These are phyloP conservation scores for Carettochelys insculpta DNA, from an alignment of 2,113 vertebrate species.

Conservation along the genomic window DNA sequence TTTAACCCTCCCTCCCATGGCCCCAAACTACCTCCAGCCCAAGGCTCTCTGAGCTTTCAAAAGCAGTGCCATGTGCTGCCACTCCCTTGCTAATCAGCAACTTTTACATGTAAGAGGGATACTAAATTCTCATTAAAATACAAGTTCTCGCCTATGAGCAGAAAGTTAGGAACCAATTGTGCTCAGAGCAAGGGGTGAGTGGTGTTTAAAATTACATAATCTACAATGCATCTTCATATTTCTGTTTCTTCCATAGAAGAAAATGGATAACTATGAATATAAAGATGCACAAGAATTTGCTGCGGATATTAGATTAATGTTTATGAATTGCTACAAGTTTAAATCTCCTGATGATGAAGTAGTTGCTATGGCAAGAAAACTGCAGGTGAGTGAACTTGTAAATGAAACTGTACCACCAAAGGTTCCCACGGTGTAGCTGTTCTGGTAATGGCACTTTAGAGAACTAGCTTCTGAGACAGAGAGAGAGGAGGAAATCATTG, in stretches of 20 bases:
- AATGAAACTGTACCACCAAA: not conserved
- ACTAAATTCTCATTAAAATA: too few species aligned
- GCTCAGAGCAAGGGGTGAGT: too few species aligned
- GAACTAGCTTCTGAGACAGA: not conserved
- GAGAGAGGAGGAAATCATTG: not conserved
- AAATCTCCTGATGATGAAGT: slow-evolving; percentile 87
- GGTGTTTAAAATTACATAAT: not conserved
- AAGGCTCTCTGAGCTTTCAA: too few species aligned
- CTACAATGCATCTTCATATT: not conserved
- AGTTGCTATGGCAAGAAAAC: slow-evolving; percentile 87
- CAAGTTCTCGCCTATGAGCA: too few species aligned
- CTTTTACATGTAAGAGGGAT: too few species aligned
- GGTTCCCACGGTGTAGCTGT: not conserved
- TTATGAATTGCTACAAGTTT: slow-evolving; percentile 89
- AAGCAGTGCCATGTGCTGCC: too few species aligned
- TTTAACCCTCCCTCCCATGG: too few species aligned
- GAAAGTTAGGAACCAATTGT: too few species aligned
- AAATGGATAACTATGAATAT: slow-evolving; percentile 88
- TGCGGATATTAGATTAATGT: slow-evolving; percentile 90
- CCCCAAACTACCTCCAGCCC: too few species aligned
- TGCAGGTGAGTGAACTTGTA: slow-evolving; percentile 82
- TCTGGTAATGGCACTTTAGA: not conserved
- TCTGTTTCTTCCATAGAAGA: slow-evolving; percentile 77
- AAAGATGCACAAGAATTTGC: slow-evolving; percentile 85
- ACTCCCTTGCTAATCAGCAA: too few species aligned